Evolutionary conservation across 2,113 vertebrate species (phyloP).

Genomic region (Galeopterus variegatus): DNA sequence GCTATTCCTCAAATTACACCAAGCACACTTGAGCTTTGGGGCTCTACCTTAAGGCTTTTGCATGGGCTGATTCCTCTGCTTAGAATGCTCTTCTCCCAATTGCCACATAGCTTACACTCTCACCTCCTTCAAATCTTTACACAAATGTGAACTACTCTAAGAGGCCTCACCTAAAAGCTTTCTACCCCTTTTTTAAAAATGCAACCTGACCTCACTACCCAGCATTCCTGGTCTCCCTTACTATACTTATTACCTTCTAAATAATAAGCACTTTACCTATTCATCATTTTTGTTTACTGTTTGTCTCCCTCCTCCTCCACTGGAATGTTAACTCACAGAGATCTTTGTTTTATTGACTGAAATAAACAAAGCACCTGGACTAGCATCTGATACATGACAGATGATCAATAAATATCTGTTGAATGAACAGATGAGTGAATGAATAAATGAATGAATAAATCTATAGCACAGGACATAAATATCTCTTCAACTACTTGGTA

Average conservation of each 20-base stretch:
- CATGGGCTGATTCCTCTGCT: not conserved
- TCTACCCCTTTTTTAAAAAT: not conserved
- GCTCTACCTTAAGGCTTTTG: not conserved
- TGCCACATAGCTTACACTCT: not conserved
- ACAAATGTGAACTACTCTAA: not conserved
- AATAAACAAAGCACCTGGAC: slow-evolving; percentile 1
- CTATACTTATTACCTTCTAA: not conserved
- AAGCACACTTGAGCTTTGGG: not conserved
- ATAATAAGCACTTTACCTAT: not conserved
- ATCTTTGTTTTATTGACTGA: slow-evolving; percentile 37
- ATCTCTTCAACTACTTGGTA: not conserved
- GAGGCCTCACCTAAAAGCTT: not conserved
- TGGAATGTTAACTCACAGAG: slow-evolving; percentile 41
- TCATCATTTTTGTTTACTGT: not conserved
- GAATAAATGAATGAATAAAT: not conserved
- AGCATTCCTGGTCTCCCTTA: not conserved
- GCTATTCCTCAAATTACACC: not conserved
- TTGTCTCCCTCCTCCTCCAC: not conserved
- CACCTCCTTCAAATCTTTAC: slow-evolving; percentile 29
- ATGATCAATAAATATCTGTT: not conserved
- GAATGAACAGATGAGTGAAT: not conserved
- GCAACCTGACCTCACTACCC: not conserved
- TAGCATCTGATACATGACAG: not conserved
- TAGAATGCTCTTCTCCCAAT: not conserved
- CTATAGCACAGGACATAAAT: not conserved